These are phyloP conservation scores for Rhinichthys osculus DNA, from an alignment of 2,797 vertebrate genomes.

Conservation along the genomic window DNA sequence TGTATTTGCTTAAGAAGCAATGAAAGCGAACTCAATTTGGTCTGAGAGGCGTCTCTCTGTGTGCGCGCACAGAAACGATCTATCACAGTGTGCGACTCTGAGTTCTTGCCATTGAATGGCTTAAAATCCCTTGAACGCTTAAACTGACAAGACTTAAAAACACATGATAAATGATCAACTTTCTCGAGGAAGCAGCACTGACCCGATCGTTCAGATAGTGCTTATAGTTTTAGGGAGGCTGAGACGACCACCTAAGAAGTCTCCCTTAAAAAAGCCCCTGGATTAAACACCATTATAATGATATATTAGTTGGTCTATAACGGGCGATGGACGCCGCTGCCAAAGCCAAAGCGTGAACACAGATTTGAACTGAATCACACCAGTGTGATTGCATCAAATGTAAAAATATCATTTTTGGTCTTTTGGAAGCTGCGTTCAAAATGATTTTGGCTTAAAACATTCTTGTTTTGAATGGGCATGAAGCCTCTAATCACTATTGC, in stretches of 20 bases:
- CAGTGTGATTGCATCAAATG: not conserved
- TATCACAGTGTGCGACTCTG: too few species aligned
- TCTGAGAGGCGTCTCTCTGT: too few species aligned
- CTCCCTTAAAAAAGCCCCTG: not conserved
- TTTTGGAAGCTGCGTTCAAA: not conserved
- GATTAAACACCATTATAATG: not conserved
- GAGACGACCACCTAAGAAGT: too few species aligned
- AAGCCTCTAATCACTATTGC: not conserved
- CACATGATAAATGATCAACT: too few species aligned
- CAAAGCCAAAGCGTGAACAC: not conserved
- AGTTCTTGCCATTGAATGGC: too few species aligned
- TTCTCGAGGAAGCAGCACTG: not conserved
- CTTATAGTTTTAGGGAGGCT: too few species aligned
- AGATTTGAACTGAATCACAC: not conserved
- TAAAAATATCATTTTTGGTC: not conserved
- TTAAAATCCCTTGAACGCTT: too few species aligned
- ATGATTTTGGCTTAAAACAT: not conserved
- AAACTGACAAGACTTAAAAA: too few species aligned
- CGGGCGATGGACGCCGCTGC: not conserved
- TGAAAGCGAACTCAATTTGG: too few species aligned
- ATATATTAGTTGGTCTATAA: not conserved
- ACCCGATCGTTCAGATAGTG: too few species aligned
- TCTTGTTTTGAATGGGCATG: not conserved
- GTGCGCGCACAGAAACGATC: too few species aligned
- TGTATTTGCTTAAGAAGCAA: too few species aligned